Base-by-base conservation (phyloP, 2,888 invertebrate genomes). In the Helleia helle region DNA sequence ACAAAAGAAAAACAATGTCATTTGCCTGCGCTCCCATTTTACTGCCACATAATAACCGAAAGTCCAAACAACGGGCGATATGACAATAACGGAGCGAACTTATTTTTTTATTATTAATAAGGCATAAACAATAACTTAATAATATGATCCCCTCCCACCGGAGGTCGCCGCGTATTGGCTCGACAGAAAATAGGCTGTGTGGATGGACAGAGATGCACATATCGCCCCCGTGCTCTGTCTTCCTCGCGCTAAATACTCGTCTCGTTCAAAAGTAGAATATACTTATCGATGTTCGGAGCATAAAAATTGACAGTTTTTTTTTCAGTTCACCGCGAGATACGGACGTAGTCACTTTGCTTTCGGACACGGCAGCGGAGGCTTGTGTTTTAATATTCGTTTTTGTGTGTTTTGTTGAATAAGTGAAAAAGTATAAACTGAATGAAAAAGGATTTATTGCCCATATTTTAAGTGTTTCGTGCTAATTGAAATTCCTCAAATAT, bases 271-370 rank as follows among this genome's bases (percentile, higher is more conserved):
- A 70, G 72, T 79, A 68, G 75, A 76, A 76, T 76, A 75, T 74
- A 71, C 75, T 72, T 81, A 80, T 84, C 75, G 83, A 84, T 81
- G 83, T 76, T 80, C 67, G 75, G 72, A 71, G 74, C 77, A 80
- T 85, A 84, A 84, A 86, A 86, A 85, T 85, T 85, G 84, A 81
- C 81, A 80, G 83, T 75, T 75, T 84, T 84, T n/a, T n/a, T 85
- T 84, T 80, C 80, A 85, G 86, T 86, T 66, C 69, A 72, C 73
- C 74, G 76, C 72, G 68, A 69, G 71, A 59, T 55, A 65, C 58
- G 47, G 60, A 30, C 48, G 52, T 55, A 65, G 55, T 48, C 67
- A 71, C 59, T 72, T 65, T 54, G 56, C 34, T 55, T 49, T 54
- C 55, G 49, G 53, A 55, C 49, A 48, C 55, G 51, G 56, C 36